Base-by-base conservation (phyloP, 2,113 vertebrate genomes). In the Parus major region DNA sequence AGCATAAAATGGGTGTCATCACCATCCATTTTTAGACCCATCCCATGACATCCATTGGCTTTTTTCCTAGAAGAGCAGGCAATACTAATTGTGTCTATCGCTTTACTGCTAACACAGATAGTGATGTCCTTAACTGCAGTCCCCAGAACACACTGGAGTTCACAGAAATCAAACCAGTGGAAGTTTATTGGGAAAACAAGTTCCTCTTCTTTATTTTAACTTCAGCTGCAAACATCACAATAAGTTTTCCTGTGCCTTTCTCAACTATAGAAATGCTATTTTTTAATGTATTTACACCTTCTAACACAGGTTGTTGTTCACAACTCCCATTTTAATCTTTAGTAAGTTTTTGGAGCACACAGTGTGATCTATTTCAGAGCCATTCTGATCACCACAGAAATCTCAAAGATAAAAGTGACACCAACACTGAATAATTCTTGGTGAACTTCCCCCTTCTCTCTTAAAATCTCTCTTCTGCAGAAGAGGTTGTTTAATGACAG, bases 1-100 rank as follows among this genome's bases (percentile, higher is more conserved):
- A 90, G 93, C 88, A 68, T 52, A 60, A 93, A 95, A 92, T 47
- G 49, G 20, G 35, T 95, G 92, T 64, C 12, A 1, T 93, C 86
- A 68, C 60, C 1, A 1, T 29, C 89, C 88, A 53, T 64, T 90
- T 97, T 92, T 73, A 83, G 92, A 21, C 35, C 11, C 0, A 0
- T 77, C 10, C 1, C 60, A 75, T 90, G 80, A 79, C 82, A 88
- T 71, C 79, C 31, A n/a, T 24, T 86, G 88, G 80, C 83, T 64
- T 84, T 83, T 90, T 92, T 95, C 96, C 90, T 86, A 80, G 88
- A 88, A 92, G 33, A 55, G 59, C 76, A 36, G 29, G 88, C 85
- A 72, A 78, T 56, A n/a, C 85, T 86, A 81, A 86, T 71, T 85
- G 89, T 72, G 63, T 72, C 93, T 65, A n/a, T 82, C 2, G 0